Percentiles rank a stretch among this genome's conserved stretches.
phyloP scores from a whole-genome alignment of 1,140 invertebrate genomes.

The Saccostrea echinata region DNA sequence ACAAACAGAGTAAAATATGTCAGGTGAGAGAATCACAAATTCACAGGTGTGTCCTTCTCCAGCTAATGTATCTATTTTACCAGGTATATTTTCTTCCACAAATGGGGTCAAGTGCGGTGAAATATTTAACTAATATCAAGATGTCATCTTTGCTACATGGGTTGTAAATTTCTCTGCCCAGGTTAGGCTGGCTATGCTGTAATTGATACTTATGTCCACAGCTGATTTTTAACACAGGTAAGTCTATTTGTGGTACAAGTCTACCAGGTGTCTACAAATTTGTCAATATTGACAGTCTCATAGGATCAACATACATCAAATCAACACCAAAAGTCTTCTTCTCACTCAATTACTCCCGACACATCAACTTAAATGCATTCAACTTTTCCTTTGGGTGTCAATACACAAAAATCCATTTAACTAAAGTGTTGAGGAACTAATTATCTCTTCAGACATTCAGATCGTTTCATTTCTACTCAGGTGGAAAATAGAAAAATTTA shows the following conservation, averaged over 20 bases:
- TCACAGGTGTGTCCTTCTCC: conserved; percentile 3
- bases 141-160: conserved; percentile 3
- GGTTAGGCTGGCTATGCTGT: neutral
- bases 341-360: neutral
- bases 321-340: neutral
- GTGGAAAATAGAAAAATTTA: conserved; percentile 31
- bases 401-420: conserved; percentile 11
- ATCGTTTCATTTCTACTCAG: neutral
- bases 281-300: conserved; percentile 1
- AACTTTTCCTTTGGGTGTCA: neutral
- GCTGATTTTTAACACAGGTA: neutral
- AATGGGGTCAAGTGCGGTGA: conserved; percentile 28
- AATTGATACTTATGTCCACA: neutral
- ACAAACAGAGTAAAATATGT: neutral
- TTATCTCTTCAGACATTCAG: neutral
- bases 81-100: conserved; percentile 21
- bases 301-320: neutral
- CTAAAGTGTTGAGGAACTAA: neutral
- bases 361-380: conserved; percentile 9
- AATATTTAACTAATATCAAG: conserved; percentile 36
- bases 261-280: conserved; percentile 2
- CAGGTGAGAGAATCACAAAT: neutral
- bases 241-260: neutral
- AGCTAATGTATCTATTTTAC: neutral
- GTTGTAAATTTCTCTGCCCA: neutral